Evolutionary conservation across 2,797 vertebrate genomes (phyloP).

Genomic region (Antennarius maculatus): DNA sequence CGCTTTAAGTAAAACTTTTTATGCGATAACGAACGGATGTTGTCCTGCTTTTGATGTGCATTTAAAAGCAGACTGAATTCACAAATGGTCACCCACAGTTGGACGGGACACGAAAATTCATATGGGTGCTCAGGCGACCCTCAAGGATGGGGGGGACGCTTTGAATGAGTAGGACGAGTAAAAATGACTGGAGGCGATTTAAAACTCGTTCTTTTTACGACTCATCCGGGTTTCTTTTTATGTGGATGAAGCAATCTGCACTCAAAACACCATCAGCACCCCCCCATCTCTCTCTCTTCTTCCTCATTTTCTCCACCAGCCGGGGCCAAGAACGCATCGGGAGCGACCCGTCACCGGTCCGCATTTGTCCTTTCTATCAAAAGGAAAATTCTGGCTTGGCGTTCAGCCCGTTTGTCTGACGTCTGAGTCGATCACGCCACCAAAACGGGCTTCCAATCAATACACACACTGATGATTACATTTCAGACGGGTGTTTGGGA

Average conservation of each 20-base stretch:
- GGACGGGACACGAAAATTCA: too few relatives aligned
- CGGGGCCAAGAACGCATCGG: slow-evolving; percentile 58
- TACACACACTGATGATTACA: slow-evolving; percentile 68
- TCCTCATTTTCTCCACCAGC: slow-evolving; percentile 1
- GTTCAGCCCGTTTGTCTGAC: slow-evolving; percentile 62
- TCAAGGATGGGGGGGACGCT: too few relatives aligned
- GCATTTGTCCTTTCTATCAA: slow-evolving; percentile 45
- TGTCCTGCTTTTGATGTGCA: background rate
- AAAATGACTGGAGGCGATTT: background rate
- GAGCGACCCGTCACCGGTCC: slow-evolving; percentile 24
- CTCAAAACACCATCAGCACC: background rate
- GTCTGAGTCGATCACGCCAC: slow-evolving; percentile 57
- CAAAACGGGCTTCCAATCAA: slow-evolving; percentile 61
- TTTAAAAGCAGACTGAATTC: too few relatives aligned
- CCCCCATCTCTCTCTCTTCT: background rate
- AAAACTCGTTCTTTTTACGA: background rate
- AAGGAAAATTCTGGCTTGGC: slow-evolving; percentile 30
- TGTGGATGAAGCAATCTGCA: slow-evolving; percentile 8
- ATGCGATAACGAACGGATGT: background rate
- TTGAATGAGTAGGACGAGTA: too few relatives aligned
- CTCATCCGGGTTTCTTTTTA: background rate
- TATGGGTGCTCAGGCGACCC: too few relatives aligned
- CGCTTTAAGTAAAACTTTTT: background rate
- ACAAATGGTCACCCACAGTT: background rate
- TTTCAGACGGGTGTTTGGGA: slow-evolving; percentile 65